A percentile compares a stretch with the other conserved stretches of the same genome.
Evolutionary conservation across 2,888 invertebrate species (phyloP).

Genomic region (Eupithecia subfuscata): DNA sequence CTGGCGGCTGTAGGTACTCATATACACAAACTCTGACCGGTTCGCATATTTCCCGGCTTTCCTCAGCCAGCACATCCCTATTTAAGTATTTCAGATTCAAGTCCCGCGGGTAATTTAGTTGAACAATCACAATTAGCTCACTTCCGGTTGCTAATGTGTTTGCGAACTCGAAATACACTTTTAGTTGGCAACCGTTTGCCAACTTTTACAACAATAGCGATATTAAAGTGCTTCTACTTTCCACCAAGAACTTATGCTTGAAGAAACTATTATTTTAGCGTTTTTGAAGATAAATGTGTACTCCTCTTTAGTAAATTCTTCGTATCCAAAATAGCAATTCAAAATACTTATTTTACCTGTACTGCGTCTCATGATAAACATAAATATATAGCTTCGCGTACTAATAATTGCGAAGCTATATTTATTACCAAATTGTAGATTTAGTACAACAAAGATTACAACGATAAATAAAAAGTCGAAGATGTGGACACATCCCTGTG

Average conservation of each 20-base stretch:
- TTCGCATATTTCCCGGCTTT: not conserved
- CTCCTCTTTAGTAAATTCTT: no score
- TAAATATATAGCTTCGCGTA: no score
- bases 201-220: conserved; percentile 4
- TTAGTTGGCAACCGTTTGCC: not conserved
- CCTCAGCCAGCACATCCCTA: not conserved
- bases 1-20: not conserved
- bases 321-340: not conserved
- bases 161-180: conserved; percentile 1
- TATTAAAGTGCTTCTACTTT: not conserved
- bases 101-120: not conserved
- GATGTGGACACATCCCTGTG: not conserved
- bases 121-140: conserved; percentile 6
- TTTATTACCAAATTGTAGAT: no score
- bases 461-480: not conserved
- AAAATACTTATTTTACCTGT: not conserved
- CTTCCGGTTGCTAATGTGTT: conserved; percentile 10
- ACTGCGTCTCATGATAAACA: not conserved
- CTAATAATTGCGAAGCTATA: no score
- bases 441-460: no score
- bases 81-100: conserved; percentile 8
- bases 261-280: not conserved
- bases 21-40: not conserved
- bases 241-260: not conserved
- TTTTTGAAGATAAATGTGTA: no score